A percentile compares a stretch with the other conserved stretches of the same genome.
Conservation (phyloP, 2,797 vertebrate species). For the Lepilemur ruficaudatus region DNA sequence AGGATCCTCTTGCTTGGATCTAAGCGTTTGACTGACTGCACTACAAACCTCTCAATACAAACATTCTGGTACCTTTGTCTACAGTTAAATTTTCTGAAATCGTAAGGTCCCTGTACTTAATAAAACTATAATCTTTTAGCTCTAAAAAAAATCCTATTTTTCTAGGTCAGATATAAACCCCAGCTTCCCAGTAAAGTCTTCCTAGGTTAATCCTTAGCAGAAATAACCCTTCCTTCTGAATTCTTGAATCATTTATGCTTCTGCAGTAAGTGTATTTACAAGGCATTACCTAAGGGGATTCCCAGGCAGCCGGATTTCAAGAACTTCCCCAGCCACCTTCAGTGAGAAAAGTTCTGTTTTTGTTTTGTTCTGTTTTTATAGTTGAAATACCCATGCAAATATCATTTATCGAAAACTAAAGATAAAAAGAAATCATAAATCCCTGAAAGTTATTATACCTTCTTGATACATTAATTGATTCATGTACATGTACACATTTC, state of each 20-base stretch:
- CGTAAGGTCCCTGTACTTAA: not conserved
- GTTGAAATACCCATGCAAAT: not conserved
- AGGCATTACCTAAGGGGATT: not conserved
- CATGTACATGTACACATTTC: not conserved
- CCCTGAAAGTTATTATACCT: not conserved
- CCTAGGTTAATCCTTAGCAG: not conserved
- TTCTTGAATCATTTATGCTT: not conserved
- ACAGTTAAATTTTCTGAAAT: not conserved
- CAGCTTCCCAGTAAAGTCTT: not conserved
- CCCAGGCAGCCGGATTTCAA: not conserved
- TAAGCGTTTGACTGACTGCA: not conserved
- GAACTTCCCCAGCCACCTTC: not conserved
- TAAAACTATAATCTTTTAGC: not conserved
- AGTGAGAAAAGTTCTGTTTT: not conserved
- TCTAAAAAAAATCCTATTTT: not conserved
- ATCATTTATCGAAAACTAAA: not conserved
- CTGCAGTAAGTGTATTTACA: not conserved
- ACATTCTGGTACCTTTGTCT: not conserved
- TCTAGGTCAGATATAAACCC: not conserved
- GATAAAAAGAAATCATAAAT: not conserved
- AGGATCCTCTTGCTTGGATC: not conserved
- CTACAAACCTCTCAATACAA: not conserved
- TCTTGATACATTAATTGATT: not conserved
- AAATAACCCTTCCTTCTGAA: not conserved
- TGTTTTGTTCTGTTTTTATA: not conserved